These are phyloP conservation scores for Anas capensis DNA, from an alignment of 2,797 vertebrate genomes.

Conservation along the genomic window DNA sequence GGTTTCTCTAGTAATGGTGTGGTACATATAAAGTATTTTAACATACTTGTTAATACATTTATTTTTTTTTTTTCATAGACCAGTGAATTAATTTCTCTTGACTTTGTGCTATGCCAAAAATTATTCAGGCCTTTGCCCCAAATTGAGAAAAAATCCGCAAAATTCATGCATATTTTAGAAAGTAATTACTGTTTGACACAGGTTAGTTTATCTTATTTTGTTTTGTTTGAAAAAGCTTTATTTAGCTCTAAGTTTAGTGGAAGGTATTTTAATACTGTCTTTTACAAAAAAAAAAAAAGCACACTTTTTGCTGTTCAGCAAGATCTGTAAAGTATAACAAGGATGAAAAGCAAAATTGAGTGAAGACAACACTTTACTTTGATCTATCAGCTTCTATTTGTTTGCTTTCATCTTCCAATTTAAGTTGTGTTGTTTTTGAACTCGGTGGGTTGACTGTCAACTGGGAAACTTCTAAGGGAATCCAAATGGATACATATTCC, in stretches of 20 bases:
- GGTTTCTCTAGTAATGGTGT: neutral
- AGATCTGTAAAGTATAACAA: neutral
- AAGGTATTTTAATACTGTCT: neutral
- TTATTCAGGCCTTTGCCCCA: neutral
- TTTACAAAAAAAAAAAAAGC: neutral
- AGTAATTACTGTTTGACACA: neutral
- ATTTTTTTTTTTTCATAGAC: neutral
- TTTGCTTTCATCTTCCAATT: slow-evolving; percentile 20
- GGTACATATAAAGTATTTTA: neutral
- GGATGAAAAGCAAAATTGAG: neutral
- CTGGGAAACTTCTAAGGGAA: neutral
- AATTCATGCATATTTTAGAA: neutral
- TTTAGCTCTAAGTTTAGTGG: neutral
- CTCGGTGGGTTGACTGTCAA: neutral
- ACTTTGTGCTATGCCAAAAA: neutral
- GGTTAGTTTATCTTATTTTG: neutral
- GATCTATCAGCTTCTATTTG: neutral
- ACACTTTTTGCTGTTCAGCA: neutral
- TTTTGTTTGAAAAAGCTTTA: neutral
- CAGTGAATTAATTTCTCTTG: neutral
- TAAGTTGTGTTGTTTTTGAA: neutral
- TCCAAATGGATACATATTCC: neutral
- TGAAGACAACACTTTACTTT: neutral
- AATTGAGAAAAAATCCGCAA: neutral
- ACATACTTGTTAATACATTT: neutral